Conservation (phyloP, 2,888 invertebrate species). For the Pseudococcus longispinus region DNA sequence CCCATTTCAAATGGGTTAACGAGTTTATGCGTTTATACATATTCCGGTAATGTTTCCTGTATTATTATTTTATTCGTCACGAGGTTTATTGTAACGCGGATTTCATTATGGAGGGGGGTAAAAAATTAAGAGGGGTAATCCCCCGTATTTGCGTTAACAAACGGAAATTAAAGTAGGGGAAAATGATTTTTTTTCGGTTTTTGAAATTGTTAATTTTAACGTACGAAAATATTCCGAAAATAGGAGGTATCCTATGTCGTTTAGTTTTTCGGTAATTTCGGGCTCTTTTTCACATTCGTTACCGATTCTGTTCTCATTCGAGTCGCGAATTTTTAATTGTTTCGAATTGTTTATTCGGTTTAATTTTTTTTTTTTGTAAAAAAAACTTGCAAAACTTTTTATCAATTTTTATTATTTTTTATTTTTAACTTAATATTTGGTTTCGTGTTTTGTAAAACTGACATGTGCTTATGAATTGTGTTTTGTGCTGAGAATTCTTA, state of each 20-base stretch:
- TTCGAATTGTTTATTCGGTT: background rate
- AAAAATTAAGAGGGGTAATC: constrained; percentile 52
- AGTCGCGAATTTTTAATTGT: constrained; percentile 22
- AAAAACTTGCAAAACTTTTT: background rate
- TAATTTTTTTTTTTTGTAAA: background rate
- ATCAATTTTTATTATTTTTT: background rate
- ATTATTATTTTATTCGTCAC: constrained; percentile 55
- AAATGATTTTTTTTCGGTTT: constrained; percentile 53
- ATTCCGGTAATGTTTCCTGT: constrained; percentile 55
- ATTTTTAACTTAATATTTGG: background rate
- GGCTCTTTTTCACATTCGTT: constrained; percentile 8
- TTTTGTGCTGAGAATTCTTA: background rate
- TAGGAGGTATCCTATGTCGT: constrained; percentile 43
- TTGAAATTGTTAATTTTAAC: constrained; percentile 55
- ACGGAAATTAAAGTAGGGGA: constrained; percentile 56
- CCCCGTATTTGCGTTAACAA: constrained; percentile 47
- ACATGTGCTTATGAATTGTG: constrained; percentile 22
- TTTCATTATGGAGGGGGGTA: constrained; percentile 49
- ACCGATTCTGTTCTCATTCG: background rate
- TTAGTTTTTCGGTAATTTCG: constrained; percentile 42
- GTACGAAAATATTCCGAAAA: constrained; percentile 53
- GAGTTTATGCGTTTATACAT: constrained; percentile 51
- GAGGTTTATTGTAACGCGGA: constrained; percentile 53
- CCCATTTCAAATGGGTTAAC: constrained; percentile 56
- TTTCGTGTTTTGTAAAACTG: constrained; percentile 9